Conservation (phyloP, 23 tunicate species). For the Halocynthia roretzi region DNA sequence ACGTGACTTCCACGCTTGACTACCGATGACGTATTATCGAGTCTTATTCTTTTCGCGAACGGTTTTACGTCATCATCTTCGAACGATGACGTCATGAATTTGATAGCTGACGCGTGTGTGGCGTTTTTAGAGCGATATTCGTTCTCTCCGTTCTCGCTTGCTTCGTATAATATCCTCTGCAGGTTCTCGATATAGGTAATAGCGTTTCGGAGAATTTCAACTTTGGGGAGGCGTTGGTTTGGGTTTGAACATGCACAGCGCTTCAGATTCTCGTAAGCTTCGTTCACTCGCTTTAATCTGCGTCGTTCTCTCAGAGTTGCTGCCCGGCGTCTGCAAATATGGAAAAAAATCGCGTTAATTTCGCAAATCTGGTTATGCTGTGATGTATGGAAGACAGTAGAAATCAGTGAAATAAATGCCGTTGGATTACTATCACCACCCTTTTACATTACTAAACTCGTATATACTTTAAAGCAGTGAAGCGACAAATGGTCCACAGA, state of each 20-base stretch:
- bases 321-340: conserved; percentile 53
- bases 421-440: too few relatives aligned
- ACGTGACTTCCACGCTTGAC: too few relatives aligned
- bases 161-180: conserved; percentile 80
- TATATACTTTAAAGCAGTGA: too few relatives aligned
- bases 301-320: conserved; percentile 94
- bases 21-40: background rate
- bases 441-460: too few relatives aligned
- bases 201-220: conserved; percentile 87
- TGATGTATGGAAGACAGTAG: too few relatives aligned
- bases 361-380: too few relatives aligned
- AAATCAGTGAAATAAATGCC: too few relatives aligned
- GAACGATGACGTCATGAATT: background rate
- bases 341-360: too few relatives aligned
- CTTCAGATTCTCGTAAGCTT: conserved; percentile 94
- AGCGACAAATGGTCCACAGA: too few relatives aligned
- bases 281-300: conserved; percentile 90
- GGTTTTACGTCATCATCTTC: background rate
- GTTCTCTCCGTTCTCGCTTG: conserved; percentile 17
- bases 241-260: conserved; percentile 91
- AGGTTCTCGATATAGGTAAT: conserved; percentile 79
- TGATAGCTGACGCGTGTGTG: background rate
- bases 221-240: conserved; percentile 93
- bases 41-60: background rate
- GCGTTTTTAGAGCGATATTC: background rate